Conservation (phyloP, 2,113 vertebrate genomes). For the western clawed frog (Xenopus tropicalis) region DNA sequence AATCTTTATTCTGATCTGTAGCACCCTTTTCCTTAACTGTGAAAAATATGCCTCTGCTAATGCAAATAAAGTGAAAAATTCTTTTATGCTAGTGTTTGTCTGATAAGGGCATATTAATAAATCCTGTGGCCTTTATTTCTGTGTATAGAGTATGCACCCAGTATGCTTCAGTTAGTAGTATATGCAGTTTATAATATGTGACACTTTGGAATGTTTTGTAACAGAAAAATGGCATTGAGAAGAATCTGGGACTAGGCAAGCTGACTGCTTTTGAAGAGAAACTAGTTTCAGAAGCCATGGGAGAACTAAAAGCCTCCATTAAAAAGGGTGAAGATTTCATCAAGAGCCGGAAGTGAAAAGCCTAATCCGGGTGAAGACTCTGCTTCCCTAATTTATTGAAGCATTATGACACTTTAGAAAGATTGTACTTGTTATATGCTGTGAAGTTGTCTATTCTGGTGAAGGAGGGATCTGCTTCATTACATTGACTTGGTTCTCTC, state of each 20-base stretch:
- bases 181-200: too few species aligned
- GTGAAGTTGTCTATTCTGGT: neutral
- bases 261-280: slow-evolving; percentile 88
- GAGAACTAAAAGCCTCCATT: slow-evolving; percentile 90
- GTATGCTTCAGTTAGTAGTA: too few species aligned
- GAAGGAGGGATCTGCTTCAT: neutral
- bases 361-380: neutral
- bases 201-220: too few species aligned
- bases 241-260: slow-evolving; percentile 92
- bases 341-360: slow-evolving; percentile 81
- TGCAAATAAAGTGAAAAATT: too few species aligned
- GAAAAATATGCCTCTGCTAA: too few species aligned
- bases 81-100: too few species aligned
- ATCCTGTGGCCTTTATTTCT: too few species aligned
- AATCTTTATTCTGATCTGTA: too few species aligned
- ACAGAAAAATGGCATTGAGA: slow-evolving; percentile 93
- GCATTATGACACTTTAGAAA: slow-evolving; percentile 58
- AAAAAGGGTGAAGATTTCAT: slow-evolving; percentile 97
- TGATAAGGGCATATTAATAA: too few species aligned
- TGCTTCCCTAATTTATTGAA: slow-evolving; percentile 67
- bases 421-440: neutral
- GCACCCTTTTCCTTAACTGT: too few species aligned
- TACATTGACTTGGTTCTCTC: neutral
- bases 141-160: too few species aligned
- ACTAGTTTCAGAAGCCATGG: slow-evolving; percentile 79